A percentile compares a stretch with the other conserved stretches of the same genome.
These are phyloP conservation scores for Chymomyza amoena DNA, from an alignment of 2,888 invertebrate genomes.

Conservation along the genomic window DNA sequence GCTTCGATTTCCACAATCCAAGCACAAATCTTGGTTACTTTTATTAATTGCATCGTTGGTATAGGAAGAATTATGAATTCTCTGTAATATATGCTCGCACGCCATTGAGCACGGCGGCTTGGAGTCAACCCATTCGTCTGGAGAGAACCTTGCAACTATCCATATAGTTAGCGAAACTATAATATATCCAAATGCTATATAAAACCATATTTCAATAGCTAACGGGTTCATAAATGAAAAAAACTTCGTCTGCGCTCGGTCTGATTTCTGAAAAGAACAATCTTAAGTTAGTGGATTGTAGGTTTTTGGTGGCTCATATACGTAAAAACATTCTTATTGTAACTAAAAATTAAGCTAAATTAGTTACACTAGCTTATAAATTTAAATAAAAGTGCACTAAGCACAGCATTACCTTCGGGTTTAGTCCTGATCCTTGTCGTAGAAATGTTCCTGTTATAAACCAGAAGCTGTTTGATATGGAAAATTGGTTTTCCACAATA, in stretches of 20 bases:
- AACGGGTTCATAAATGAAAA: constrained; percentile 93
- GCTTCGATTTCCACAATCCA: not conserved
- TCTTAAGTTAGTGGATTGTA: not conserved
- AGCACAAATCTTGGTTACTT: not conserved
- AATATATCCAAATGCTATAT: constrained; percentile 88
- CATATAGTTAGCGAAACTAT: constrained; percentile 89
- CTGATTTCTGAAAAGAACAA: constrained; percentile 78
- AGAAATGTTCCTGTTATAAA: constrained; percentile 94
- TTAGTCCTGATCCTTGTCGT: constrained; percentile 90
- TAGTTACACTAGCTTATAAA: not conserved
- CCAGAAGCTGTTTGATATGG: constrained; percentile 95
- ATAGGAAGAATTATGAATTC: constrained; percentile 45
- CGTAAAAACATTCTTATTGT: not conserved
- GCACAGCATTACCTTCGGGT: constrained; percentile 84
- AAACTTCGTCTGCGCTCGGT: constrained; percentile 84
- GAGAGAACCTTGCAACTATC: constrained; percentile 91
- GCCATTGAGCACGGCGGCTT: constrained; percentile 81
- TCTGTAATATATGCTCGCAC: constrained; percentile 62
- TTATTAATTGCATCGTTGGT: constrained; percentile 24
- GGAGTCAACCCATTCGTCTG: constrained; percentile 88
- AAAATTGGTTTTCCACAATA: constrained; percentile 96
- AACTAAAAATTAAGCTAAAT: not conserved
- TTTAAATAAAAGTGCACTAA: not conserved
- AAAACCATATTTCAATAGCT: constrained; percentile 91
- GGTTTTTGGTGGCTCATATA: not conserved